Base-by-base conservation (phyloP, 2,113 vertebrate genomes). In the Agelaius phoeniceus region DNA sequence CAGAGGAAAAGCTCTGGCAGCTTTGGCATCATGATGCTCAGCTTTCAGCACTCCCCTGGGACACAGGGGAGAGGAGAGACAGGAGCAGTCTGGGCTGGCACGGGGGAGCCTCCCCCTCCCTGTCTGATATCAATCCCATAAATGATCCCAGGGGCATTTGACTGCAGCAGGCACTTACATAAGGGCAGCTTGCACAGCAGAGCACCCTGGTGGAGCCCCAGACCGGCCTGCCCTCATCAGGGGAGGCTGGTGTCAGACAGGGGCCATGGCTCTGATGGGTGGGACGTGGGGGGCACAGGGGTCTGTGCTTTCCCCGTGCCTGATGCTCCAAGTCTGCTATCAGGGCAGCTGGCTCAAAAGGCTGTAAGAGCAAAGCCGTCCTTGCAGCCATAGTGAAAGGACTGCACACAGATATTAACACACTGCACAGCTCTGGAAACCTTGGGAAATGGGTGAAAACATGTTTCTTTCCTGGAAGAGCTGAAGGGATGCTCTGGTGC, bases 281-380 rank as follows among this genome's bases (percentile, higher is more conserved):
- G 77, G 76, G 43, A 26, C 1, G 0, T 1, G 33, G 51, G 5
- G n/a, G 33, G 12, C 35, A n/a, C 51, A 41, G 39, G 61, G 27
- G 3, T 24, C 55, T 57, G 30, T 89, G 62, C 51, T 84, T 33
- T 68, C 31, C 58, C 73, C 6, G 0, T 2, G 20, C 44, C 82
- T 23, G 18, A 51, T 41, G 61, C 51, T 61, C 44, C 37, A 4
- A 16, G 11, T 14, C 54, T 8, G 2, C 80, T 39, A 0, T 17
- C 6, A 0, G 0, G 24, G 58, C 62, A 75, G 20, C 30, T 26
- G 44, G 41, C 30, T 82, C 1, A 0, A 37, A 55, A 33, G 19
- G 22, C 43, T 0, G 0, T 4, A 5, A 46, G 16, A 55, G 21
- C 57, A 37, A 77, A 88, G 8, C 54, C 58, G 15, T 22, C 46